phyloP scores from a whole-genome alignment of 2,113 vertebrate genomes.

The Chinchilla lanigera region DNA sequence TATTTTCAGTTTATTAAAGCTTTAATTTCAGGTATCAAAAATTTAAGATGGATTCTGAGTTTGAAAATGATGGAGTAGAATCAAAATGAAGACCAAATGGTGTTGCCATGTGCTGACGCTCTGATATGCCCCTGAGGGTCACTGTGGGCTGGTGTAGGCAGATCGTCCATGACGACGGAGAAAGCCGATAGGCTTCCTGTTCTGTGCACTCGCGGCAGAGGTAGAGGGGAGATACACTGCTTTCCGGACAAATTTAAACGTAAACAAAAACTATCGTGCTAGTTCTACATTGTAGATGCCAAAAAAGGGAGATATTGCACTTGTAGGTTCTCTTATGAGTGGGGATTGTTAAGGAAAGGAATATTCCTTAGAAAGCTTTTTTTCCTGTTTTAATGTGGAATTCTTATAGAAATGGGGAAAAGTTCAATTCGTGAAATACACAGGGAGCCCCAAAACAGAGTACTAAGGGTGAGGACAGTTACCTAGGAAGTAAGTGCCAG shows the following conservation, averaged over 20 bases:
- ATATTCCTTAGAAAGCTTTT: neutral
- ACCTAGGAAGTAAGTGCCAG: neutral
- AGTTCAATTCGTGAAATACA: neutral
- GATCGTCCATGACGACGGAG: neutral
- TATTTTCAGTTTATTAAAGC: neutral
- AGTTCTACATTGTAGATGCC: neutral
- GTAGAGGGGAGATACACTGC: neutral
- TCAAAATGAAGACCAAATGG: neutral
- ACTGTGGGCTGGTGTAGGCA: neutral
- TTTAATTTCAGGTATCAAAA: slow-evolving; percentile 1
- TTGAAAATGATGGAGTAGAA: neutral
- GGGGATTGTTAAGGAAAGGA: neutral
- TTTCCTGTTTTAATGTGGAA: neutral
- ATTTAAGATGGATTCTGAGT: neutral
- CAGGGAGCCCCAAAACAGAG: neutral
- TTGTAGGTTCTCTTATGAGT: neutral
- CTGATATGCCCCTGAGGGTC: neutral
- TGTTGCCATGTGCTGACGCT: neutral
- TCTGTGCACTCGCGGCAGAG: neutral
- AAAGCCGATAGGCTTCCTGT: neutral
- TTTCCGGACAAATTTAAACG: neutral
- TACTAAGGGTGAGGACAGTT: neutral
- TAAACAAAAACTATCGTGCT: neutral
- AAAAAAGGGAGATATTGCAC: neutral
- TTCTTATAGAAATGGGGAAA: neutral